phyloP scores from a whole-genome alignment of 2,113 vertebrate genomes.

The Callochromis pleurospilus region DNA sequence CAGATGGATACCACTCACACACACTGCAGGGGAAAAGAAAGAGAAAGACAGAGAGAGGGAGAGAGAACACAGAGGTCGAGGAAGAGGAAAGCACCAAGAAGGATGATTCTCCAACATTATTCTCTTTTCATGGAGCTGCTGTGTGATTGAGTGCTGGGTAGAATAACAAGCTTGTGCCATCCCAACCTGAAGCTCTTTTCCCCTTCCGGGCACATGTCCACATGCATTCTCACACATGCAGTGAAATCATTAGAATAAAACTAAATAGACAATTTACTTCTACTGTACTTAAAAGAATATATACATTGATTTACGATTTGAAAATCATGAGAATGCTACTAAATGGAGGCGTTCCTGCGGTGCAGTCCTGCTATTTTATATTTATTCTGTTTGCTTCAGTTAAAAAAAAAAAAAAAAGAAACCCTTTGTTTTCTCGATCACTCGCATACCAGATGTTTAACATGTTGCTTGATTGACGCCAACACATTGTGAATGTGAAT shows the following conservation, averaged over 20 bases:
- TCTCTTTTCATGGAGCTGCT: slow-evolving; percentile 83
- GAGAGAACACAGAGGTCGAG: not conserved
- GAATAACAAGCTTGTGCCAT: slow-evolving; percentile 79
- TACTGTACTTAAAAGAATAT: not conserved
- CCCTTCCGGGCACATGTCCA: not conserved
- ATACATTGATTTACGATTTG: not conserved
- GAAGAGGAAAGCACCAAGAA: slow-evolving; percentile 73
- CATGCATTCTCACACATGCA: not conserved
- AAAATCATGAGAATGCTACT: not conserved
- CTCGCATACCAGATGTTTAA: slow-evolving; percentile 11
- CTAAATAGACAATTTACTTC: not conserved
- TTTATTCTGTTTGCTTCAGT: not conserved
- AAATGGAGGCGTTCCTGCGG: not conserved
- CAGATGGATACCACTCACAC: slow-evolving; percentile 99
- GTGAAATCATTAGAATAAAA: not conserved
- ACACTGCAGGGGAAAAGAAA: slow-evolving; percentile 69
- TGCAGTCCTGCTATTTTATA: not conserved
- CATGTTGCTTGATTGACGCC: slow-evolving; percentile 16
- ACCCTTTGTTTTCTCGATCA: not conserved
- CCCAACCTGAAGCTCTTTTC: slow-evolving; percentile 49
- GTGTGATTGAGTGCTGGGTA: slow-evolving; percentile 80
- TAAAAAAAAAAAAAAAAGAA: not conserved
- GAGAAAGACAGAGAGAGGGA: not conserved
- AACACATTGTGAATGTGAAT: slow-evolving; percentile 27
- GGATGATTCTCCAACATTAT: slow-evolving; percentile 83